These are phyloP conservation scores for Cygnus olor DNA, from an alignment of 2,797 vertebrate genomes.

Conservation along the genomic window DNA sequence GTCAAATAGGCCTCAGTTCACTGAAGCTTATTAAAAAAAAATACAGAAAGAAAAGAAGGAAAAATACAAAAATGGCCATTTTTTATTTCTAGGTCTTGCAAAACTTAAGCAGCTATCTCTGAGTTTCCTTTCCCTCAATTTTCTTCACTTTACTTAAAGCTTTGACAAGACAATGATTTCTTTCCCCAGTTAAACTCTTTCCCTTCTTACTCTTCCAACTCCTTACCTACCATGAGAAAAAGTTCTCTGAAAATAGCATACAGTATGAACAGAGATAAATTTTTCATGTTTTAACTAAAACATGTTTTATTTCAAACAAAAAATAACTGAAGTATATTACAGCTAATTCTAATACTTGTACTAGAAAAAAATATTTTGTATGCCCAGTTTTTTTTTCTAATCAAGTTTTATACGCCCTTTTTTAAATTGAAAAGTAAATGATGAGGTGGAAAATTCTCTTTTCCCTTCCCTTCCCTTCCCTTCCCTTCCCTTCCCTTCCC, in stretches of 20 bases:
- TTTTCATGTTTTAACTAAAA: neutral
- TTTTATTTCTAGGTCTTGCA: neutral
- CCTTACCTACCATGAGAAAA: neutral
- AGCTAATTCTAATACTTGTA: neutral
- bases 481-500: too few species aligned
- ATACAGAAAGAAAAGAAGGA: neutral
- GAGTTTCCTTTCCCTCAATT: neutral
- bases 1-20: neutral
- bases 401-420: fast-evolving
- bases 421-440: neutral
- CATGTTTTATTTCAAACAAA: neutral
- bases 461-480: neutral
- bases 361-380: neutral
- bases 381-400: neutral
- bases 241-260: neutral
- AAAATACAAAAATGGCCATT: neutral
- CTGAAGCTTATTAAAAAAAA: neutral
- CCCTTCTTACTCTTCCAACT: neutral
- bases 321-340: neutral
- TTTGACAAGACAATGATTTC: constrained; percentile 1
- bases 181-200: neutral
- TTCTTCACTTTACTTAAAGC: neutral
- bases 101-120: neutral
- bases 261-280: neutral
- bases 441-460: neutral